Base-by-base conservation (phyloP, 2,888 invertebrate species). In the Eupithecia pulchellata region DNA sequence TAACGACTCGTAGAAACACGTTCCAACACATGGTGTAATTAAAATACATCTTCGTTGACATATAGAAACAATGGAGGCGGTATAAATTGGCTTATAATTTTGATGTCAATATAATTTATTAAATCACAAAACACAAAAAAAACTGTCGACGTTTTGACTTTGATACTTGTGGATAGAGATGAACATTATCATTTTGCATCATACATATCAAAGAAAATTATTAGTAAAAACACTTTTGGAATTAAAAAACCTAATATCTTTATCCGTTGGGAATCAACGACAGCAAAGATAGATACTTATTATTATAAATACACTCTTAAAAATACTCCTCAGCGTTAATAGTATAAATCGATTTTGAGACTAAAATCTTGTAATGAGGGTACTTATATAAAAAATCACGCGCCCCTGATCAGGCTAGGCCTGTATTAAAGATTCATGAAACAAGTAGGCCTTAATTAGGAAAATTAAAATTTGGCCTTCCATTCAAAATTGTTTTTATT, bases 391-490 rank as follows among this genome's bases (percentile, higher is more conserved):
- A 70, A 67, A 69, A 67, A 69, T 69, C 61, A 69, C 42, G 67
- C 64, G 27, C 30, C 55, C 47, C 36, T 73, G 69, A 69, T 67
- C 64, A 73, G 61, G 29, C 58, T n/a, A 14, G 55, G 69, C 67
- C 67, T 69, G 52, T 61, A 70, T 73, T 67, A 70, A 67, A 69
- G 52, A 69, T 69, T 73, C 69, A 70, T 61, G 64, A 65, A 71
- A 71, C 68, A 71, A 71, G 73, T 69, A 68, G 64, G 55, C 66
- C 60, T 71, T 68, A 66, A 74, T 71, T 74, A 69, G 20, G 64
- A 71, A 60, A 74, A 71, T 74, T 68, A 71, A 74, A 71, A 71
- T 64, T 74, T 73, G 64, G 66, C 27, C 66, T 64, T 60, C 69
- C 66, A 66, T 72, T n/a, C 42, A 68, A 47, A 62, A 63, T 65